Evolutionary conservation across 1,140 invertebrate genomes (phyloP).

Genomic region (Diprion similis): DNA sequence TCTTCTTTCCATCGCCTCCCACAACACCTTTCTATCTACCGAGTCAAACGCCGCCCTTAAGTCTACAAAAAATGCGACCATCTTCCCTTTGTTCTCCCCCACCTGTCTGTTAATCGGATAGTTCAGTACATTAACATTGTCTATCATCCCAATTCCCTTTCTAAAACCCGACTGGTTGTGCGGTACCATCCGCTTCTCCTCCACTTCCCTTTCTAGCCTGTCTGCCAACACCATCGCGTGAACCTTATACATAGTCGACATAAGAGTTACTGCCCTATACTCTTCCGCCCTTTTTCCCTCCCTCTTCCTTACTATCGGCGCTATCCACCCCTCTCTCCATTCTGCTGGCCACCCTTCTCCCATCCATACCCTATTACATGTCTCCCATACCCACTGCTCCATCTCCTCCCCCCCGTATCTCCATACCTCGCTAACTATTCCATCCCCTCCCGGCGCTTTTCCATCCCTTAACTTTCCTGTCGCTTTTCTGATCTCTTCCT

Average conservation of each 20-base stretch:
- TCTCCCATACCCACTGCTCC: no score
- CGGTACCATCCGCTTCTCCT: conserved; percentile 23
- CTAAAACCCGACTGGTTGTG: conserved; percentile 34
- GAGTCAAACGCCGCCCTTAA: conserved; percentile 28
- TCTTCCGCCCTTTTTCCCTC: conserved; percentile 10
- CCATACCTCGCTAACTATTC: no score
- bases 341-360: neutral
- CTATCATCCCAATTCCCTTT: conserved; percentile 30
- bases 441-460: no score
- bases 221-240: neutral
- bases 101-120: conserved; percentile 4
- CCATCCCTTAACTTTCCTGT: neutral
- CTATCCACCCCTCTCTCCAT: conserved; percentile 10
- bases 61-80: conserved; percentile 22
- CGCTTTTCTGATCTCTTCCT: neutral
- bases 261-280: conserved; percentile 19
- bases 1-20: conserved; percentile 8
- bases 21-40: conserved; percentile 19
- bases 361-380: no score
- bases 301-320: conserved; percentile 2
- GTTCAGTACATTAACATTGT: conserved; percentile 36
- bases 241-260: conserved; percentile 9
- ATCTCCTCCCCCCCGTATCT: no score
- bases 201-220: conserved; percentile 15
- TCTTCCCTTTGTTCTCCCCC: conserved; percentile 8